A percentile compares a stretch with the other conserved stretches of the same genome.
phyloP scores from a whole-genome alignment of 2,888 invertebrate genomes.

The Andrena chrysosceles region DNA sequence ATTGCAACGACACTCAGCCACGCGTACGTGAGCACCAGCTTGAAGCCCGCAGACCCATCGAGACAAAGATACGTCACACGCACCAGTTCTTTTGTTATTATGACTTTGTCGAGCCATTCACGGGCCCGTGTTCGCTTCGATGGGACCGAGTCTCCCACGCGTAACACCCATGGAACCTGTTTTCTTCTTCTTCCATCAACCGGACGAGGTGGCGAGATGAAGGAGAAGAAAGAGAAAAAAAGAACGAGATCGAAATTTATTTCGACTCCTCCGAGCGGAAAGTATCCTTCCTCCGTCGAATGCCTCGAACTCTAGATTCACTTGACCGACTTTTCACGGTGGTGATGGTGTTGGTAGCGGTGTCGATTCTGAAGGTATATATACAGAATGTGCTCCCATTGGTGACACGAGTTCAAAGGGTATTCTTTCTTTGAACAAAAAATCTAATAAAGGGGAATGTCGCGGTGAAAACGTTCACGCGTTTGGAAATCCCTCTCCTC shows the following conservation, averaged over 20 bases:
- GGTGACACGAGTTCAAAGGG: background rate
- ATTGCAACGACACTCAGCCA: constrained; percentile 3
- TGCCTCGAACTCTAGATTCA: constrained; percentile 72
- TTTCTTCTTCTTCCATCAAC: constrained; percentile 67
- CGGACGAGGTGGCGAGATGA: constrained; percentile 77
- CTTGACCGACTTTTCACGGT: constrained; percentile 78
- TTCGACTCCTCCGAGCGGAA: constrained; percentile 76
- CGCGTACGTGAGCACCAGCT: constrained; percentile 20
- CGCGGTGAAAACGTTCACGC: background rate
- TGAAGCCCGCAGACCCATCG: constrained; percentile 27
- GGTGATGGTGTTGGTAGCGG: constrained; percentile 32
- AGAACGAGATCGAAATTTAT: constrained; percentile 72
- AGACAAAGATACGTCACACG: constrained; percentile 70
- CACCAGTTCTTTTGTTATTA: constrained; percentile 70
- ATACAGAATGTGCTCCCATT: background rate
- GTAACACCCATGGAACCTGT: constrained; percentile 78
- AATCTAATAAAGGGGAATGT: background rate
- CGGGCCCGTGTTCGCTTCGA: constrained; percentile 53
- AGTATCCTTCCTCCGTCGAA: constrained; percentile 67
- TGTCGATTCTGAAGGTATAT: constrained; percentile 63
- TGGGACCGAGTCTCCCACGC: constrained; percentile 80
- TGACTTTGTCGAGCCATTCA: constrained; percentile 74
- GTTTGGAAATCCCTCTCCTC: background rate
- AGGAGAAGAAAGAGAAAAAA: constrained; percentile 31
- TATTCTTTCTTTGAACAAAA: background rate